Evolutionary conservation across 2,797 vertebrate genomes (phyloP).

Genomic region (Cuculus canorus): DNA sequence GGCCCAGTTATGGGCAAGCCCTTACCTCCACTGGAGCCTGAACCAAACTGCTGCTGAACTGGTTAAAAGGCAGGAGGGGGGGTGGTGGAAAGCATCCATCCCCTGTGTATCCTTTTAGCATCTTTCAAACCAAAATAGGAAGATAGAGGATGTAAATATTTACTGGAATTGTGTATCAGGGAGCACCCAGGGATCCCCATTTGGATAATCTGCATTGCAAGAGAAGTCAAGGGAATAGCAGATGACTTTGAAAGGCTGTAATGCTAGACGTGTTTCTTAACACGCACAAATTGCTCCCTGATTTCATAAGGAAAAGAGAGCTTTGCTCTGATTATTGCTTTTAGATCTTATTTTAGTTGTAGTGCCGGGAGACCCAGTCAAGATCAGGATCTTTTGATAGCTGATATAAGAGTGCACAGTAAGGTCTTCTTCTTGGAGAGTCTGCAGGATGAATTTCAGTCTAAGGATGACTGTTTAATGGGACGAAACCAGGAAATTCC

Average conservation of each 20-base stretch:
- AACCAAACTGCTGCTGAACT: too few relatives aligned
- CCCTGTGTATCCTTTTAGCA: not conserved
- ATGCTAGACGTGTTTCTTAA: not conserved
- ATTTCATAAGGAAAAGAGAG: not conserved
- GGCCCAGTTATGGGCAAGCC: too few relatives aligned
- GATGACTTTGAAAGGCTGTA: conserved; percentile 29
- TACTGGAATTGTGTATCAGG: not conserved
- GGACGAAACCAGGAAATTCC: not conserved
- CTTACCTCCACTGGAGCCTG: too few relatives aligned
- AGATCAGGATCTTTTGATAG: not conserved
- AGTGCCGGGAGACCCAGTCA: not conserved
- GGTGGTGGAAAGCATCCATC: not conserved
- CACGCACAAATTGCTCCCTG: not conserved
- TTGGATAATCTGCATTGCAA: conserved; percentile 46
- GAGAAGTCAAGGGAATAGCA: conserved; percentile 25
- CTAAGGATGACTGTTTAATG: not conserved
- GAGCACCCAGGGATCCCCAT: not conserved
- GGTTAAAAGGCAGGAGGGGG: too few relatives aligned
- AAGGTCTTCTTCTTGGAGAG: not conserved
- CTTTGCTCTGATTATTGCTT: not conserved
- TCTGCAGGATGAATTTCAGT: not conserved
- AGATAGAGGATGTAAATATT: conserved; percentile 5
- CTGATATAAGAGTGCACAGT: not conserved
- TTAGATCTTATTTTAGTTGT: not conserved
- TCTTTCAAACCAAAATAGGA: not conserved